phyloP scores from a whole-genome alignment of 2,797 vertebrate species.

The Oophaga sylvatica region DNA sequence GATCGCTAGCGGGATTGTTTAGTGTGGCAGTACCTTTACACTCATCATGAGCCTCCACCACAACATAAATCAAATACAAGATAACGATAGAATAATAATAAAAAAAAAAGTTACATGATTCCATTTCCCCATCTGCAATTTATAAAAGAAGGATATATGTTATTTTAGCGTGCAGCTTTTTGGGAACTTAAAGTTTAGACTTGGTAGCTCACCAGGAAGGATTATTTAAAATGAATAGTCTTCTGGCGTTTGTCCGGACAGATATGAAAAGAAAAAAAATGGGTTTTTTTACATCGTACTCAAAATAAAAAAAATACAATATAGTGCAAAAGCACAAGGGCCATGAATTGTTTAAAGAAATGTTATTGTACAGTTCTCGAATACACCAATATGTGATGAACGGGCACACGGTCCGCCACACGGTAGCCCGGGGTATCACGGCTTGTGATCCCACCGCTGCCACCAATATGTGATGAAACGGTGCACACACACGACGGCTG shows the following conservation, averaged over 20 bases:
- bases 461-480: too few relatives aligned
- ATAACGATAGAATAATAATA: not conserved
- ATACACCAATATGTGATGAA: too few relatives aligned
- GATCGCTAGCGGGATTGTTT: too few relatives aligned
- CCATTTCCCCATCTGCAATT: not conserved
- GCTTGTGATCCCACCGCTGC: too few relatives aligned
- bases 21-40: too few relatives aligned
- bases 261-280: not conserved
- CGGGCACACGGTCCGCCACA: too few relatives aligned
- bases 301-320: not conserved
- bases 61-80: constrained; percentile 19
- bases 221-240: constrained; percentile 3
- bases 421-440: too few relatives aligned
- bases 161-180: not conserved
- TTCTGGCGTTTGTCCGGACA: not conserved
- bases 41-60: not conserved
- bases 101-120: not conserved
- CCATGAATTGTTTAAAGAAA: not conserved
- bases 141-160: constrained; percentile 19
- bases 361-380: not conserved
- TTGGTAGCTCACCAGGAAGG: not conserved
- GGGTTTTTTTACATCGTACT: not conserved
- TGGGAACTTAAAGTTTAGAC: not conserved
- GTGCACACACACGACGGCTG: too few relatives aligned
- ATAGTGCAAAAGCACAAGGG: too few relatives aligned